Conservation (phyloP, 2,113 vertebrate species). For the Scophthalmus maximus region DNA sequence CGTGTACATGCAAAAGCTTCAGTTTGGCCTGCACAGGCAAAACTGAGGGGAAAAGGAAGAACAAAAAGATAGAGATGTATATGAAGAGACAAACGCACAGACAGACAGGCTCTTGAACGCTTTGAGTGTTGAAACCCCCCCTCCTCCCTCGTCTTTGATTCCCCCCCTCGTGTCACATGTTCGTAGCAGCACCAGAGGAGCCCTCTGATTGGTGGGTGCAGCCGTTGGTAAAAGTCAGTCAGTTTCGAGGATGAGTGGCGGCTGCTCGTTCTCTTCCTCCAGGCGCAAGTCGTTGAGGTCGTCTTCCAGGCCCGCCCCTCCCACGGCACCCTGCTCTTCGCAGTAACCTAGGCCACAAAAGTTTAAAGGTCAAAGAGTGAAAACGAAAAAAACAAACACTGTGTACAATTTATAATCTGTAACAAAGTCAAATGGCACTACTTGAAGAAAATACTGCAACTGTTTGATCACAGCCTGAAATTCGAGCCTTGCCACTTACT, state of each 20-base stretch:
- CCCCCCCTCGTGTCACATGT: slow-evolving; percentile 84
- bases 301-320: slow-evolving; percentile 91
- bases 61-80: slow-evolving; percentile 61
- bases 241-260: slow-evolving; percentile 96
- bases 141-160: slow-evolving; percentile 77
- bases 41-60: slow-evolving; percentile 61
- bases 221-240: slow-evolving; percentile 84
- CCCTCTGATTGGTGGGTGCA: slow-evolving; percentile 78
- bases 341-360: slow-evolving; percentile 85
- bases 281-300: slow-evolving; percentile 89
- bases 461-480: not conserved
- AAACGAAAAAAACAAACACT: not conserved
- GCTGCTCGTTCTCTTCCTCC: slow-evolving; percentile 97
- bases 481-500: not conserved
- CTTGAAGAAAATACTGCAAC: not conserved
- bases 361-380: slow-evolving; percentile 11
- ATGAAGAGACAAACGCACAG: slow-evolving; percentile 52
- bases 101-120: slow-evolving; percentile 83
- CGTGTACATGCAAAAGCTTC: slow-evolving; percentile 94
- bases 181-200: slow-evolving; percentile 89
- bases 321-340: slow-evolving; percentile 94
- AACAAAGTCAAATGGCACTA: not conserved
- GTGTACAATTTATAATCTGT: not conserved
- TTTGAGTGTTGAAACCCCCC: slow-evolving; percentile 72
- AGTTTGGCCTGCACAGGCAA: slow-evolving; percentile 75